phyloP scores from a whole-genome alignment of 2,888 invertebrate species.

The Heteropelma amictum region DNA sequence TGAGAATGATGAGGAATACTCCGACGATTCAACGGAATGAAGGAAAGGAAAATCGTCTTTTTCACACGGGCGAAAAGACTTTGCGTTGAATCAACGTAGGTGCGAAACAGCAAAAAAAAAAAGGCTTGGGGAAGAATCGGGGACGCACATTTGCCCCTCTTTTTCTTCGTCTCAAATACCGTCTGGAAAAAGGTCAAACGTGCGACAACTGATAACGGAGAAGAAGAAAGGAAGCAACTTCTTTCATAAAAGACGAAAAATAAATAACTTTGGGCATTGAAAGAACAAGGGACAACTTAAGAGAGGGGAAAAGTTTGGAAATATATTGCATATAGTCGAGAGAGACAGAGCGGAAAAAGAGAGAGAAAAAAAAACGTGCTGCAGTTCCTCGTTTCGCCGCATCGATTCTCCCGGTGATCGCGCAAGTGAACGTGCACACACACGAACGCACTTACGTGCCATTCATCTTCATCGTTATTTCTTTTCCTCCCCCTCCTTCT shows the following conservation, averaged over 20 bases:
- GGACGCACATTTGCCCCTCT: neutral
- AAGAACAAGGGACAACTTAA: neutral
- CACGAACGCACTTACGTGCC: slow-evolving; percentile 26
- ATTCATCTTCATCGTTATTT: slow-evolving; percentile 30
- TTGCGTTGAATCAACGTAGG: too few relatives aligned
- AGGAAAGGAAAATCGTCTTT: too few relatives aligned
- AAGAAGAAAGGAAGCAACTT: neutral
- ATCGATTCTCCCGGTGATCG: slow-evolving; percentile 45
- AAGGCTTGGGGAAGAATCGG: neutral
- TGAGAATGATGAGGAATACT: too few relatives aligned
- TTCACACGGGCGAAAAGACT: too few relatives aligned
- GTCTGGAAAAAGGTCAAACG: too few relatives aligned
- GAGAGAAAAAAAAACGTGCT: slow-evolving; percentile 28
- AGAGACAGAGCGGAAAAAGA: neutral
- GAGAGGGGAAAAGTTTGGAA: neutral
- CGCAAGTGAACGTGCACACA: neutral
- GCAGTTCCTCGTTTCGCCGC: slow-evolving; percentile 40
- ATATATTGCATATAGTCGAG: neutral
- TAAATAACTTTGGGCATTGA: neutral
- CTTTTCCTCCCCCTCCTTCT: neutral
- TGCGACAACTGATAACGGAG: too few relatives aligned
- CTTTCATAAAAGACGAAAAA: neutral
- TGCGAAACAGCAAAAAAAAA: too few relatives aligned
- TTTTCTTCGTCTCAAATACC: neutral
- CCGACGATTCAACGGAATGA: too few relatives aligned